These are phyloP conservation scores for Willisornis vidua DNA, from an alignment of 2,113 vertebrate genomes.

Conservation along the genomic window DNA sequence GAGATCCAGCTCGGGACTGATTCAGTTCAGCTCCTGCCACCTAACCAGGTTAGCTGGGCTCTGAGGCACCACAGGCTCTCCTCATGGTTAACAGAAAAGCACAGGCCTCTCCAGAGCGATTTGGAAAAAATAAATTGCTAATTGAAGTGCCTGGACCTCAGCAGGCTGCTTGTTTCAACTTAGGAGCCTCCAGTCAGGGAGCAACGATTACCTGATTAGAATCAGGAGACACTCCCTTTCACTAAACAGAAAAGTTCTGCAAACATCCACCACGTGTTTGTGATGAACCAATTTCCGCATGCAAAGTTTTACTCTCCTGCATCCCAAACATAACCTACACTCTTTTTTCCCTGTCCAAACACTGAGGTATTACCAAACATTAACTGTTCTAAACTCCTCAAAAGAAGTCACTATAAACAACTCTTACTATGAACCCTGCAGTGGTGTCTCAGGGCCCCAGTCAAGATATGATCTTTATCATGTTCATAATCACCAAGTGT, in stretches of 20 bases:
- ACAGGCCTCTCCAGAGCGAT: not conserved
- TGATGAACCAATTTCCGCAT: constrained; percentile 26
- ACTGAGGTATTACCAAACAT: not conserved
- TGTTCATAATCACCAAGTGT: not conserved
- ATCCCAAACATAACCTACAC: constrained; percentile 17
- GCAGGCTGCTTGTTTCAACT: not conserved
- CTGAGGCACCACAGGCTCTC: not conserved
- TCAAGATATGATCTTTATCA: not conserved
- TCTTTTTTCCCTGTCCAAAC: constrained; percentile 25
- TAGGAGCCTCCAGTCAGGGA: not conserved
- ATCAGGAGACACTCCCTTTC: not conserved
- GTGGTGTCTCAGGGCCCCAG: not conserved
- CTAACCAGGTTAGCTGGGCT: not conserved
- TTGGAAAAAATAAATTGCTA: not conserved
- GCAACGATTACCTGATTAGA: not conserved
- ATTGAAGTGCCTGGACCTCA: not conserved
- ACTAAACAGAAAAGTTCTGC: not conserved
- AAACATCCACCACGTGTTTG: not conserved
- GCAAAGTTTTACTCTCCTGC: constrained; percentile 20
- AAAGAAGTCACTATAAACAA: not conserved
- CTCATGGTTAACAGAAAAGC: not conserved
- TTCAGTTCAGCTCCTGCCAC: not conserved
- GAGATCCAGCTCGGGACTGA: not conserved
- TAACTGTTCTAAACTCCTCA: not conserved
- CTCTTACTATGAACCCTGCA: not conserved